phyloP scores from a whole-genome alignment of 2,113 vertebrate genomes.

The Corythornis madagascariensis region DNA sequence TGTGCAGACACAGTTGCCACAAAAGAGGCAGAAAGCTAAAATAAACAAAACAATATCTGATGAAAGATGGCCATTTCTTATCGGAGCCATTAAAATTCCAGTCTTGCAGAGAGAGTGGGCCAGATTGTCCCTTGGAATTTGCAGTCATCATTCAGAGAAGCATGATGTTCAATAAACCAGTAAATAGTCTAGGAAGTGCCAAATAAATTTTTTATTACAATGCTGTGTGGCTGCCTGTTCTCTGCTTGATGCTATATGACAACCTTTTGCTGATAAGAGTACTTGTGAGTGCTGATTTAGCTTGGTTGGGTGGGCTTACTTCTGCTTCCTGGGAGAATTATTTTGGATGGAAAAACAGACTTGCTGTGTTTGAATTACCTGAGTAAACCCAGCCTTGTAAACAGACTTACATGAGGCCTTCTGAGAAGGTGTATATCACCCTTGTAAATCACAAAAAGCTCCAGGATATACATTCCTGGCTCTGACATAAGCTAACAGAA shows the following conservation, averaged over 20 bases:
- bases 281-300: not conserved
- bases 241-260: slow-evolving; percentile 3
- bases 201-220: slow-evolving; percentile 36
- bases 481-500: not conserved
- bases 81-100: slow-evolving; percentile 68
- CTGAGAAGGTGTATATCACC: not conserved
- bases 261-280: slow-evolving; percentile 10
- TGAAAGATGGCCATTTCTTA: slow-evolving; percentile 46
- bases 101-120: not conserved
- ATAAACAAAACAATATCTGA: slow-evolving; percentile 57
- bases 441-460: slow-evolving; percentile 9
- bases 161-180: not conserved
- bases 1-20: not conserved
- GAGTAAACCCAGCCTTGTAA: slow-evolving; percentile 19
- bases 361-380: slow-evolving; percentile 25
- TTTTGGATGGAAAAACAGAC: not conserved
- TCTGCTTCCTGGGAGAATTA: slow-evolving; percentile 10
- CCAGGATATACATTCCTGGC: not conserved
- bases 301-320: not conserved
- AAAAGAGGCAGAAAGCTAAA: slow-evolving; percentile 55
- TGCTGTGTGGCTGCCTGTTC: not conserved
- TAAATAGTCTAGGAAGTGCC: not conserved
- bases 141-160: not conserved
- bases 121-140: slow-evolving; percentile 32
- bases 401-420: not conserved